Percentiles rank a stretch among this genome's conserved stretches.
Conservation (phyloP, 2,113 vertebrate genomes). For the Nycticebus coucang region DNA sequence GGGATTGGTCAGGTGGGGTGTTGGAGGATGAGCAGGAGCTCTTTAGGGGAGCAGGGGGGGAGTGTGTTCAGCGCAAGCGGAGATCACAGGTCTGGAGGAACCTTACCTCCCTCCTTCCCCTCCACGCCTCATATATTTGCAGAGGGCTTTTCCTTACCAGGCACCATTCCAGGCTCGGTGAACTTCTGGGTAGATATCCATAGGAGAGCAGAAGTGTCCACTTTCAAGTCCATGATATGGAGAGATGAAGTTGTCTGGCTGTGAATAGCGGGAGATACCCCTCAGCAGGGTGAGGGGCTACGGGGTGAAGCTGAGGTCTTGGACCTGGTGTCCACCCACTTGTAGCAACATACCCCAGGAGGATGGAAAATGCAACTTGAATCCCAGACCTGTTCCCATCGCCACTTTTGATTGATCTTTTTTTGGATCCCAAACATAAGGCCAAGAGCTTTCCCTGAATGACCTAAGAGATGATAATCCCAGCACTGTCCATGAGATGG, state of each 20-base stretch:
- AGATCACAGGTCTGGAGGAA: background rate
- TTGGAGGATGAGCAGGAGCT: background rate
- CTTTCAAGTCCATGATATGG: background rate
- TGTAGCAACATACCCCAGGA: background rate
- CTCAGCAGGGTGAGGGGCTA: background rate
- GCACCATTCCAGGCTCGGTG: no score
- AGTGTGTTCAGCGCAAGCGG: background rate
- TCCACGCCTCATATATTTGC: no score
- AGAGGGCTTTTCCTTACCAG: background rate
- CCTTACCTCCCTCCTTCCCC: background rate
- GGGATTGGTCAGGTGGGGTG: background rate
- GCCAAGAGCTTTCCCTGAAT: background rate
- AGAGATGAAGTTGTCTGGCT: background rate
- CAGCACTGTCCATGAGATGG: fast-evolving
- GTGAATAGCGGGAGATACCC: background rate
- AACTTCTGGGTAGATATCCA: background rate
- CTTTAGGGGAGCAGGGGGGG: background rate
- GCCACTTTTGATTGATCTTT: background rate
- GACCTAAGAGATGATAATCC: background rate
- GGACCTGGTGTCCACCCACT: fast-evolving
- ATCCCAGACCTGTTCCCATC: background rate
- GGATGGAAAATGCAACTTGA: fast-evolving
- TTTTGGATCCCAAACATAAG: background rate
- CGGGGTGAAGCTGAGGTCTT: background rate
- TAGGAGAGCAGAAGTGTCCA: background rate